Evolutionary conservation across 2,113 vertebrate species (phyloP), one percentile per base, ranked within the genome.

Genomic region (Halichoerus grypus): DNA sequence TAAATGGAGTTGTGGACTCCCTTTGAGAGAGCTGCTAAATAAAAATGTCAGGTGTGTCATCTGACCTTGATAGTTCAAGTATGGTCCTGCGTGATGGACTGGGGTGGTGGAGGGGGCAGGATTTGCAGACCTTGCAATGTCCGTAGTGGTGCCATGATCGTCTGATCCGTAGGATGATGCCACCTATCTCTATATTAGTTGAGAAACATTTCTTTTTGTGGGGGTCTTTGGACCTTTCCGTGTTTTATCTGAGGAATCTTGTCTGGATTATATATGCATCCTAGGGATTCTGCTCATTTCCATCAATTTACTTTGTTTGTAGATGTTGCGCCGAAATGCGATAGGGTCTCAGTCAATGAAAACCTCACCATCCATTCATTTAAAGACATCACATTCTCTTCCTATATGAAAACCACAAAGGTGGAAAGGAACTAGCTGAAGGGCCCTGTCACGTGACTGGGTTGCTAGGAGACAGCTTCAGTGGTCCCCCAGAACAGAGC

Each of bases 401-500:
- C 49, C 5, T 87, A 57, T 13, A 18, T 39, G 65, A 88, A 77
- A 85, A 91, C 74, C 51, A 85, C 9, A 57, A 79, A 71, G n/a
- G 39, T 59, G 36, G 28, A 77, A 94, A 59, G 63, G 86, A 88
- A 42, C 28, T 18, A 33, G 71, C 15, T 72, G 74, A 21, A 65
- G n/a, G 71, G 22, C 33, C 36, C 1, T 7, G 16, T 19, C 65
- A 55, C 2, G 10, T 81, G 86, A 81, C 80, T 49, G 77, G 26
- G 71, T 83, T 96, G 82, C 74, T 97, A 97, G 55, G 95, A 97
- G 93, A 74, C 28, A 33, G 5, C n/a, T 94, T 57, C 4, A 61
- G 1, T 10, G 46, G 46, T 74, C 74, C 96, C 11, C 21, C 72
- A 31, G 71, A 80, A 53, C 22, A 9, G 5, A 77, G 91, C 72